A percentile compares a stretch with the other conserved stretches of the same genome.
These are phyloP conservation scores for Rhinogobio ventralis DNA, from an alignment of 2,797 vertebrate species.

Conservation along the genomic window DNA sequence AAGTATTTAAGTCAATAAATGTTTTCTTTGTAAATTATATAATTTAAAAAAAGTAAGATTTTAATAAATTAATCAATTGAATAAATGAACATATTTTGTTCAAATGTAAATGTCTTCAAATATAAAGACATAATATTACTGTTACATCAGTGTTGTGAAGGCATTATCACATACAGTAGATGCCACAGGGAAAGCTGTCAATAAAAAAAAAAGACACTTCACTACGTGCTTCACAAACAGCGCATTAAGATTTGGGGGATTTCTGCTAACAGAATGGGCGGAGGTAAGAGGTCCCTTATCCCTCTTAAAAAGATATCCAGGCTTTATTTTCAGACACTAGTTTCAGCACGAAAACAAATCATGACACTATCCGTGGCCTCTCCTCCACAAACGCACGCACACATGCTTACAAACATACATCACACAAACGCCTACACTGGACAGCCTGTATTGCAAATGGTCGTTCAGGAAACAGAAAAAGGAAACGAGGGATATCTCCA, in stretches of 20 bases:
- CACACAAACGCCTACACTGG: conserved; percentile 59
- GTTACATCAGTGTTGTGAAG: conserved; percentile 3
- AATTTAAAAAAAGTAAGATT: too few relatives aligned
- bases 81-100: not conserved
- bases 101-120: not conserved
- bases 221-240: conserved; percentile 54
- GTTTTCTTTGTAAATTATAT: not conserved
- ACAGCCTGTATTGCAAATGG: conserved; percentile 68
- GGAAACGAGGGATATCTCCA: conserved; percentile 56
- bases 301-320: conserved; percentile 70
- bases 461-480: conserved; percentile 75
- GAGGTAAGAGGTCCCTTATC: conserved; percentile 62
- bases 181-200: conserved; percentile 30
- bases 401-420: conserved; percentile 25
- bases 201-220: conserved; percentile 32
- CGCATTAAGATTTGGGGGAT: conserved; percentile 65
- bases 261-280: conserved; percentile 61
- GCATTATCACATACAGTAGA: conserved; percentile 10
- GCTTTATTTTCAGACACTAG: conserved; percentile 63
- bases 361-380: conserved; percentile 63
- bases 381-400: conserved; percentile 44
- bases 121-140: not conserved
- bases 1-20: not conserved
- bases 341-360: conserved; percentile 73
- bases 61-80: not conserved